These are phyloP conservation scores for Phocoena phocoena DNA, from an alignment of 2,113 vertebrate species.

Conservation along the genomic window DNA sequence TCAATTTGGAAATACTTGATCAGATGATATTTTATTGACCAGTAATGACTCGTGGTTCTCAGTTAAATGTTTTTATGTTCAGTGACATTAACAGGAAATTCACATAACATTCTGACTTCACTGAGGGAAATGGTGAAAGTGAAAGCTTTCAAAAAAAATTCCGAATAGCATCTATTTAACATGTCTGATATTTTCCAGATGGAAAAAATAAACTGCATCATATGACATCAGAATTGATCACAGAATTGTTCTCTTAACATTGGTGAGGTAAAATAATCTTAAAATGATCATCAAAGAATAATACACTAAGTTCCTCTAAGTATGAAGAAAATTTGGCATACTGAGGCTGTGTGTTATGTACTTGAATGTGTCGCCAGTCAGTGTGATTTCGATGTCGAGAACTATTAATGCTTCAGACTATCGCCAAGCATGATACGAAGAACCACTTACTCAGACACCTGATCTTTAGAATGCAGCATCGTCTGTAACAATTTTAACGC, in stretches of 20 bases:
- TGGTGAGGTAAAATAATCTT: not conserved
- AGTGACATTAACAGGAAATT: not conserved
- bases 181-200: not conserved
- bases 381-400: slow-evolving; percentile 73
- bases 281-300: not conserved
- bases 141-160: not conserved
- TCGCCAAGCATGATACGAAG: slow-evolving; percentile 83
- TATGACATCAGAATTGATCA: not conserved
- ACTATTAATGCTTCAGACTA: slow-evolving; percentile 75
- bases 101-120: not conserved
- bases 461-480: slow-evolving; percentile 88
- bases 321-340: slow-evolving; percentile 34
- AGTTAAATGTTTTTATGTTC: not conserved
- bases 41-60: not conserved
- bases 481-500: slow-evolving; percentile 92
- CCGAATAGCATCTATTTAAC: not conserved
- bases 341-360: slow-evolving; percentile 25
- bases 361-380: slow-evolving; percentile 57
- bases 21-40: not conserved
- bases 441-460: slow-evolving; percentile 84
- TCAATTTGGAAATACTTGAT: not conserved
- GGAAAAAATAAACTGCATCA: not conserved
- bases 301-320: not conserved
- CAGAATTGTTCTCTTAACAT: not conserved
- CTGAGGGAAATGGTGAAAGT: not conserved